Base-by-base conservation (phyloP, 2,888 invertebrate species). In the Dynastes hyllus region DNA sequence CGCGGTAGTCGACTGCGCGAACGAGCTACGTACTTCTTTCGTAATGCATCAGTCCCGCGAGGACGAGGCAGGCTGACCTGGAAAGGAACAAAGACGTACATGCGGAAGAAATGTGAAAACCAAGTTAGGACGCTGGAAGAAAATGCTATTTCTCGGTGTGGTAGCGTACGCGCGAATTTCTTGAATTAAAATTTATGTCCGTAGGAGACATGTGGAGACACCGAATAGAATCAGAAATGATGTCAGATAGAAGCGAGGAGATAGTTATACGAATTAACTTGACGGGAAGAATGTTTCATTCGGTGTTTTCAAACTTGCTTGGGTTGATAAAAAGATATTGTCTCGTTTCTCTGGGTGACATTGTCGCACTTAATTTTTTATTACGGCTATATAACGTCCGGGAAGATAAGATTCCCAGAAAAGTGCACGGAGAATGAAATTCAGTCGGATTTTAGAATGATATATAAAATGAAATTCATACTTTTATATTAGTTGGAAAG, bases 181-280 rank as follows among this genome's bases (percentile, higher is more conserved):
- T 63, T 69, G 51, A 69, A 69, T 69, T 69, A 51, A 51, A 69
- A 29, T 45, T 69, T 69, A 69, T 69, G n/a, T 16, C 27, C 27
- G 22, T 11, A 69, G 32, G 5, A 50, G 69, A 69, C 69, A 69
- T 69, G 69, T 51, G 69, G 69, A 27, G 45, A 69, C 51, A 13
- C 50, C 27, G 50, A 50, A 50, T 50, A 13, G 16, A 51, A 51
- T 8, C 16, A 69, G 69, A 50, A 69, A 50, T 69, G 29, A 51
- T 50, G 67, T 27, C 11, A 9, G 67, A 16, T 13, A 11, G 67
- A 50, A 22, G 22, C 50, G 16, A 22, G 50, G 16, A 27, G 32
- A 50, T 40, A 67, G 69, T 27, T 16, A 50, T 50, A 16, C 37
- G 51, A 50, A 50, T 45, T 69, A 22, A 45, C 11, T 27, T 37